A percentile compares a stretch with the other conserved stretches of the same genome.
Conservation (phyloP, 1,140 invertebrate species). For the Drosophila sproati region DNA sequence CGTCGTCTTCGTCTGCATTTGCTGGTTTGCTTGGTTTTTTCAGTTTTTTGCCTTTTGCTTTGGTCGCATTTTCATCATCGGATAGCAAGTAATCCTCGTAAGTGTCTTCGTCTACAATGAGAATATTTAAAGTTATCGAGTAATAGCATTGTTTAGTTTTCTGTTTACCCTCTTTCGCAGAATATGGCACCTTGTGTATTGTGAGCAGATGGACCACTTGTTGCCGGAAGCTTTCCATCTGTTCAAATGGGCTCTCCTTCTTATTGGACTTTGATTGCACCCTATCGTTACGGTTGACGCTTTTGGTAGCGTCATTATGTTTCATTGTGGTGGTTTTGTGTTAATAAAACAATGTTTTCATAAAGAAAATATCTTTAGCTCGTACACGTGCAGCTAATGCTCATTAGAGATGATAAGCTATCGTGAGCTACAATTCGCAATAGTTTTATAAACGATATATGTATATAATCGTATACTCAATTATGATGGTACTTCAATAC, state of each 20-base stretch:
- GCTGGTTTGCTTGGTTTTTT: neutral
- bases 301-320: conserved; percentile 26
- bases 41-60: conserved; percentile 32
- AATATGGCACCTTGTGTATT: conserved; percentile 59
- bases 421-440: neutral
- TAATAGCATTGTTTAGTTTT: neutral
- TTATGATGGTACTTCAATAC: neutral
- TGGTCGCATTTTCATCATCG: conserved; percentile 45
- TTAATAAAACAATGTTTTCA: neutral
- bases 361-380: conserved; percentile 16
- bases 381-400: conserved; percentile 49
- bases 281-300: conserved; percentile 24
- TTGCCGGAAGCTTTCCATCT: conserved; percentile 22
- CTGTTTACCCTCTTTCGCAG: conserved; percentile 56
- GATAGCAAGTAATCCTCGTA: conserved; percentile 75
- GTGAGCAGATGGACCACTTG: conserved; percentile 48
- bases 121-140: neutral
- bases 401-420: conserved; percentile 7
- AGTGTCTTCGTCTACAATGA: conserved; percentile 58
- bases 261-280: neutral
- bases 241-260: conserved; percentile 14
- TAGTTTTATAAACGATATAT: neutral
- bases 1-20: conserved; percentile 46
- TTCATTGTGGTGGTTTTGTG: conserved; percentile 24
- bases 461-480: conserved; percentile 12